These are phyloP conservation scores for Paramormyrops hopkinsi DNA, from an alignment of 2,797 vertebrate genomes.

Conservation along the genomic window DNA sequence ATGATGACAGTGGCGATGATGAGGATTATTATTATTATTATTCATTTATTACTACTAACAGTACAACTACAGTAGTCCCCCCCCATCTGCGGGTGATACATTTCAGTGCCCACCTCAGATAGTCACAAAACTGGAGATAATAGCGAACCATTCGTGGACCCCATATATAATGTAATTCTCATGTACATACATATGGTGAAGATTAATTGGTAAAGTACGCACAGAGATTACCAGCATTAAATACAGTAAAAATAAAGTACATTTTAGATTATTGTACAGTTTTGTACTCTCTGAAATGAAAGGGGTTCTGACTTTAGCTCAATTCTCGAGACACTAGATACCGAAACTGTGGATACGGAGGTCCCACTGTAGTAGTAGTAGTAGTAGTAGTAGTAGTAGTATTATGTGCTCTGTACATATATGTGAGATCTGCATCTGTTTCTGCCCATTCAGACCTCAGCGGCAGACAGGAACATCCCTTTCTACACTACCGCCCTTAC, in stretches of 20 bases:
- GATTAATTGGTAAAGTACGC: too few relatives aligned
- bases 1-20: neutral
- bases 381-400: neutral
- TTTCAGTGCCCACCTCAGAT: neutral
- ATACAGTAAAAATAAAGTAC: too few relatives aligned
- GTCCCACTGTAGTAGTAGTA: neutral
- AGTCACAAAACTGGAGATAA: neutral
- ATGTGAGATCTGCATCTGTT: neutral
- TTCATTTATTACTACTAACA: neutral
- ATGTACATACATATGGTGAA: too few relatives aligned
- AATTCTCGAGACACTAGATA: neutral
- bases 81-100: too few relatives aligned
- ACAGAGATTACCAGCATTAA: too few relatives aligned
- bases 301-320: neutral
- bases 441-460: slow-evolving; percentile 63
- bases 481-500: slow-evolving; percentile 78
- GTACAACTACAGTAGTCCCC: too few relatives aligned
- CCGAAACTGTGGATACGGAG: neutral
- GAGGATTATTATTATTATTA: neutral
- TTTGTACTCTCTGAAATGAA: neutral
- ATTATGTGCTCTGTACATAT: neutral
- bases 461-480: slow-evolving; percentile 76
- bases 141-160: neutral
- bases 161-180: neutral
- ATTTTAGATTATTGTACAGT: neutral